Evolutionary conservation across 2,113 vertebrate genomes (phyloP).

Genomic region (Limanda limanda): DNA sequence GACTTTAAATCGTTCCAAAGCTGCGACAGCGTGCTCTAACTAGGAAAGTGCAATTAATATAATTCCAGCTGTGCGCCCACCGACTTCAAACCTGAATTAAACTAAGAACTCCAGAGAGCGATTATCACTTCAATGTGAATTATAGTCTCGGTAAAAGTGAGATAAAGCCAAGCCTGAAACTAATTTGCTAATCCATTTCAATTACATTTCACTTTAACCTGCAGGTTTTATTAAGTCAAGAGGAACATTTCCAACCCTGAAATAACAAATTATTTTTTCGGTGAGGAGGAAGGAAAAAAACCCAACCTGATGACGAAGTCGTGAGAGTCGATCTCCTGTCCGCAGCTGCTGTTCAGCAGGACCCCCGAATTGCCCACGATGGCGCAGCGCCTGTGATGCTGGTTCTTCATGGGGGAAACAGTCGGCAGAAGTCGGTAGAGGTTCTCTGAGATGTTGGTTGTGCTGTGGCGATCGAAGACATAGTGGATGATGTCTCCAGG

Average conservation of each 20-base stretch:
- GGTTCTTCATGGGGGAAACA: slow-evolving; percentile 91
- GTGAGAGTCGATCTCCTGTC: slow-evolving; percentile 91
- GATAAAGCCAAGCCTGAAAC: slow-evolving; percentile 39
- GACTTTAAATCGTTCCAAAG: slow-evolving; percentile 37
- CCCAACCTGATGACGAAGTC: slow-evolving; percentile 93
- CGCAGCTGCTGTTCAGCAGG: slow-evolving; percentile 94
- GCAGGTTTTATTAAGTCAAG: slow-evolving; percentile 11
- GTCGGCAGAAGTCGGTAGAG: slow-evolving; percentile 93
- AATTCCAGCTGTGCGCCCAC: slow-evolving; percentile 32
- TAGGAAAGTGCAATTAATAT: slow-evolving; percentile 51
- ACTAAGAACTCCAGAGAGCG: not conserved
- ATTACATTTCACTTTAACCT: slow-evolving; percentile 5
- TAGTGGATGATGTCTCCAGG: slow-evolving; percentile 95
- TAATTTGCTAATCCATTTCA: slow-evolving; percentile 35
- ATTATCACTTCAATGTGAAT: slow-evolving; percentile 30
- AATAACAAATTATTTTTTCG: not conserved
- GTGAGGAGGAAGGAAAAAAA: not conserved
- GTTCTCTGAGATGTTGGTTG: slow-evolving; percentile 94
- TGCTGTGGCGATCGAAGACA: slow-evolving; percentile 95
- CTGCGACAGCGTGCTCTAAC: slow-evolving; percentile 4
- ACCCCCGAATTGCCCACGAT: slow-evolving; percentile 97
- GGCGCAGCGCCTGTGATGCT: slow-evolving; percentile 90
- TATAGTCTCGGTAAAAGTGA: slow-evolving; percentile 17
- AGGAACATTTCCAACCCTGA: slow-evolving; percentile 1
- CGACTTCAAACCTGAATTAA: slow-evolving; percentile 20